These are phyloP conservation scores for Eueides isabella DNA, from an alignment of 1,140 invertebrate genomes.

Conservation along the genomic window DNA sequence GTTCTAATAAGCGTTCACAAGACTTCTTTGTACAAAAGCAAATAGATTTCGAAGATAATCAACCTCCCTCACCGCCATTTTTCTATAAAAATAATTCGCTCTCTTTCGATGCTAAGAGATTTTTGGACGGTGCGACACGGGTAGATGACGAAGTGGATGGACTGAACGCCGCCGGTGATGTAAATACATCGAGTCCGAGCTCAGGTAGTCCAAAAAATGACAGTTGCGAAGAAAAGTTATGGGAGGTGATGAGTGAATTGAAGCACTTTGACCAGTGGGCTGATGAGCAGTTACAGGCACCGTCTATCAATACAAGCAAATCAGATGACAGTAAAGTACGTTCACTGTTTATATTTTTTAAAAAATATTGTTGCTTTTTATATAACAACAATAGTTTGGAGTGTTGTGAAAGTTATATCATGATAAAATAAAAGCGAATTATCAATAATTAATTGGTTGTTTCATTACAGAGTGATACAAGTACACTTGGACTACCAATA, in stretches of 20 bases:
- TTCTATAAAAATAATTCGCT: constrained; percentile 75
- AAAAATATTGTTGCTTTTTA: neutral
- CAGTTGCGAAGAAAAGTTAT: constrained; percentile 60
- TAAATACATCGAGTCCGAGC: constrained; percentile 53
- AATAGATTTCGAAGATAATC: constrained; percentile 69
- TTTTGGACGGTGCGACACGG: constrained; percentile 52
- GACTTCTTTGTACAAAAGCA: constrained; percentile 64
- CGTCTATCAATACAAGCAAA: constrained; percentile 53
- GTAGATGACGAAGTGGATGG: constrained; percentile 63
- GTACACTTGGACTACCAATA: constrained; percentile 66
- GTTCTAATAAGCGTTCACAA: constrained; percentile 46
- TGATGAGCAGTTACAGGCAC: constrained; percentile 65
- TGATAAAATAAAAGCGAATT: too few species aligned
- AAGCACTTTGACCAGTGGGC: constrained; percentile 73
- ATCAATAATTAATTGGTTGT: constrained; percentile 28
- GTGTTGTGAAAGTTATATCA: too few species aligned
- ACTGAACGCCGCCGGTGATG: constrained; percentile 40
- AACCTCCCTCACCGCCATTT: constrained; percentile 56
- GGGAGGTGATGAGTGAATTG: constrained; percentile 74
- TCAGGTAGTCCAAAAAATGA: constrained; percentile 49
- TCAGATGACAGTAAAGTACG: constrained; percentile 70
- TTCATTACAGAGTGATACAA: constrained; percentile 62
- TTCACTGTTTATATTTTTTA: too few species aligned
- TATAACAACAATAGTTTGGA: too few species aligned
- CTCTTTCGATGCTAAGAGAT: constrained; percentile 61